These are phyloP conservation scores for Augochlora pura DNA, from an alignment of 1,140 invertebrate species.

Conservation along the genomic window DNA sequence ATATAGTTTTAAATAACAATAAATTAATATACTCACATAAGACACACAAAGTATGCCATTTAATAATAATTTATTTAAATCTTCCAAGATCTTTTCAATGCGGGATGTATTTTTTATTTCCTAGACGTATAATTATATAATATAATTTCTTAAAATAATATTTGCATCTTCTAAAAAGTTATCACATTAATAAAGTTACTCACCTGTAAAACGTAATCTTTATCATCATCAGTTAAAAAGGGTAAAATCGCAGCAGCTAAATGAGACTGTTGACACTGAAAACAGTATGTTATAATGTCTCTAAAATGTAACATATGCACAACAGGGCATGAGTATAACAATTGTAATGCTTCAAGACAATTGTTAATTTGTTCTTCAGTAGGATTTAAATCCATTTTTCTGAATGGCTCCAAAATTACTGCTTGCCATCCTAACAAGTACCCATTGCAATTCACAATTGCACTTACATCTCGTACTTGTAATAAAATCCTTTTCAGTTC, in stretches of 20 bases:
- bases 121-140: background rate
- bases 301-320: slow-evolving; percentile 65
- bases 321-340: slow-evolving; percentile 72
- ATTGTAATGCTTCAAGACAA: slow-evolving; percentile 65
- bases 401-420: slow-evolving; percentile 66
- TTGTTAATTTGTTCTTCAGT: slow-evolving; percentile 60
- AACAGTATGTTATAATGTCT: slow-evolving; percentile 61
- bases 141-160: slow-evolving; percentile 6
- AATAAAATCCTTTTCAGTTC: slow-evolving; percentile 68
- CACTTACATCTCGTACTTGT: slow-evolving; percentile 58
- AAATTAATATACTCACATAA: slow-evolving; percentile 53
- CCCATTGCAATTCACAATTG: slow-evolving; percentile 66
- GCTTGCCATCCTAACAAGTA: slow-evolving; percentile 72
- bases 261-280: slow-evolving; percentile 63
- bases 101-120: slow-evolving; percentile 23
- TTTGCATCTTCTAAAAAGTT: background rate
- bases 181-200: slow-evolving; percentile 5
- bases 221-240: slow-evolving; percentile 64
- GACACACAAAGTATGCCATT: slow-evolving; percentile 56
- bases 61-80: slow-evolving; percentile 50
- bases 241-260: slow-evolving; percentile 70
- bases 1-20: background rate
- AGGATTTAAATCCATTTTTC: slow-evolving; percentile 59
- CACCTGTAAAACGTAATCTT: slow-evolving; percentile 60
- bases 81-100: slow-evolving; percentile 37